Percentiles rank a stretch among this genome's conserved stretches.
phyloP scores from a whole-genome alignment of 2,113 vertebrate genomes.

The Athene cunicularia region DNA sequence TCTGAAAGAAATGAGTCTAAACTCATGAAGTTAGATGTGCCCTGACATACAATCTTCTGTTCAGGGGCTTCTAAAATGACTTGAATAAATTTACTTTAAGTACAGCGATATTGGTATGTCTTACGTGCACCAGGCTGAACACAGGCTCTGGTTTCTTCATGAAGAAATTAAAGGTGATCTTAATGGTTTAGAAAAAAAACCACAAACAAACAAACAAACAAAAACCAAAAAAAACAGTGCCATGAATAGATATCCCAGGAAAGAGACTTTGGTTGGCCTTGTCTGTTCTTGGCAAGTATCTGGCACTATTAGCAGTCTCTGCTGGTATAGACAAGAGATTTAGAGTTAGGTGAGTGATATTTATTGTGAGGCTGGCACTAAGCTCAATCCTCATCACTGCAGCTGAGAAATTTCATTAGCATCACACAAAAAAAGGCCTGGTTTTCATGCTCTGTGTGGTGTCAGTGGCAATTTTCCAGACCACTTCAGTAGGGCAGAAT shows the following conservation, averaged over 20 bases:
- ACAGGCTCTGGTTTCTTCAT: neutral
- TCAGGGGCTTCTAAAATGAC: neutral
- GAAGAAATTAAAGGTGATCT: neutral
- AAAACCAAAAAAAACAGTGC: neutral
- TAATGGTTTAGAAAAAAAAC: neutral
- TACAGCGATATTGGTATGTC: neutral
- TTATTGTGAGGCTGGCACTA: neutral
- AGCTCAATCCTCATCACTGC: neutral
- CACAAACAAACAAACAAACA: neutral
- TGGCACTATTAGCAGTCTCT: neutral
- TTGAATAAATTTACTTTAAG: neutral
- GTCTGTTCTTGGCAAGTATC: neutral
- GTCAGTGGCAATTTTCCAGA: slow-evolving; percentile 18
- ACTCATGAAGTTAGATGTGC: neutral
- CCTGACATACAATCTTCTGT: slow-evolving; percentile 1
- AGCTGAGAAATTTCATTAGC: slow-evolving; percentile 46
- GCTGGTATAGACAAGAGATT: neutral
- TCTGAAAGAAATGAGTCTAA: neutral
- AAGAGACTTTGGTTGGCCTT: neutral
- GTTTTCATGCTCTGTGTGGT: neutral
- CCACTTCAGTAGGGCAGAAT: neutral
- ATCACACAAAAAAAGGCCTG: neutral
- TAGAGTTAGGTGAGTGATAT: neutral
- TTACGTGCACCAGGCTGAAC: neutral
- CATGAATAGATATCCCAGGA: neutral